Base-by-base conservation (phyloP, 2,888 invertebrate species). In the Isotomurus palustris region DNA sequence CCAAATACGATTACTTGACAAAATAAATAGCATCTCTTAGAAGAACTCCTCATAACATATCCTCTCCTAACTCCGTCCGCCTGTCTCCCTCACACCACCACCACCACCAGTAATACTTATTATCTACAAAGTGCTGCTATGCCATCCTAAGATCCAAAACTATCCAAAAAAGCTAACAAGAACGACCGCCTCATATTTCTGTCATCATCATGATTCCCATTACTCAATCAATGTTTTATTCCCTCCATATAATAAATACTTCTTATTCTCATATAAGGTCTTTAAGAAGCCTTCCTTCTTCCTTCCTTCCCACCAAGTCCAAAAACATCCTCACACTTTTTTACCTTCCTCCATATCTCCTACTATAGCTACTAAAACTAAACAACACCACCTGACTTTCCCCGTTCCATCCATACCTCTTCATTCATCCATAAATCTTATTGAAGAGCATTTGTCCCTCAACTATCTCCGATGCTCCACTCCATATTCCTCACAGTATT, bases 221-320 rank as follows among this genome's bases (percentile, higher is more conserved):
- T 59, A 59, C 59, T 59, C 55, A 52, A 59, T 59, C 59, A 59
- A 59, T 59, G 52, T 59, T 59, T 53, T 49, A 52, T 59, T 52
- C 55, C 41, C 51, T 52, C 52, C 55, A 52, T 54, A 28, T 8
- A n/a, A n/a, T n/a, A n/a, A n/a, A n/a, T n/a, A n/a, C n/a, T n/a
- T n/a, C n/a, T n/a, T n/a, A n/a, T n/a, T n/a, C n/a, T n/a, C n/a
- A n/a, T n/a, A n/a, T n/a, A n/a, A n/a, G n/a, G n/a, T n/a, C 6
- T 40, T 17, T 5, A 40, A 21, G n/a, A n/a, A n/a, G n/a, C n/a
- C n/a, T 17, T n/a, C 40, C n/a, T 40, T 40, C 40, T 40, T 40
- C 19, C 40, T 12, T 32, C 32, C 32, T 8, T 32, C 32, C n/a
- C 40, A 40, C 6, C n/a, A n/a, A 5, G 19, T 40, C 6, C 40